Percentiles rank a stretch among this genome's conserved stretches.
Evolutionary conservation across 2,888 invertebrate genomes (phyloP).

Genomic region (Busseola fusca): DNA sequence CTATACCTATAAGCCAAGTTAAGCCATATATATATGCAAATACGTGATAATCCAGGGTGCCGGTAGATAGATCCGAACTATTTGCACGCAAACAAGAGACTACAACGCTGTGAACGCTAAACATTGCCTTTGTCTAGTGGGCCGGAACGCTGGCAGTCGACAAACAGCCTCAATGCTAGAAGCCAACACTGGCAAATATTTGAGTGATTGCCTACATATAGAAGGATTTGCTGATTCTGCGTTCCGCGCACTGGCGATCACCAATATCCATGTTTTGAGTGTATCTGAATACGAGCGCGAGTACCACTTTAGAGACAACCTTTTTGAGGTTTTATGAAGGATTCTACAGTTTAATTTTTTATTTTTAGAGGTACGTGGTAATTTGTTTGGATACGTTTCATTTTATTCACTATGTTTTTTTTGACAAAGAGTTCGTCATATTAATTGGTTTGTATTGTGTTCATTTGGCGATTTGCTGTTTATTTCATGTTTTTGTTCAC

Average conservation of each 20-base stretch:
- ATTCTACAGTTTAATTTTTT: background rate
- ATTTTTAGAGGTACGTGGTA: no score
- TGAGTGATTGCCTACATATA: slow-evolving; percentile 76
- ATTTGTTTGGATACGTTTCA: no score
- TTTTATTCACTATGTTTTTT: background rate
- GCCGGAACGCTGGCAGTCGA: slow-evolving; percentile 64
- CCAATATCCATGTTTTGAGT: slow-evolving; percentile 49
- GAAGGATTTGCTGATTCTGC: slow-evolving; percentile 57
- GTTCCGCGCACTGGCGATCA: slow-evolving; percentile 26
- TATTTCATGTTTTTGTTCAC: background rate
- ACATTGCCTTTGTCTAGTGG: slow-evolving; percentile 75
- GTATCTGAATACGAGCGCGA: slow-evolving; percentile 25
- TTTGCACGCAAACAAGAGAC: slow-evolving; percentile 46
- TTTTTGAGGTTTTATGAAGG: slow-evolving; percentile 12
- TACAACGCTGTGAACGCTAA: slow-evolving; percentile 60
- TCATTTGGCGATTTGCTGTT: background rate
- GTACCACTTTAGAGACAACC: slow-evolving; percentile 10
- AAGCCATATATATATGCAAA: slow-evolving; percentile 22
- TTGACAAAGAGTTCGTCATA: background rate
- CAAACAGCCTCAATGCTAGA: slow-evolving; percentile 62
- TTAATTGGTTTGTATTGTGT: background rate
- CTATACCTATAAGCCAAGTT: background rate
- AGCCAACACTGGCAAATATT: slow-evolving; percentile 75
- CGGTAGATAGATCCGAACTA: slow-evolving; percentile 39
- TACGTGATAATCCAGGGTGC: slow-evolving; percentile 30